Percentiles rank a stretch among this genome's conserved stretches.
Conservation (phyloP, 2,797 vertebrate species). For the Rhinichthys osculus region DNA sequence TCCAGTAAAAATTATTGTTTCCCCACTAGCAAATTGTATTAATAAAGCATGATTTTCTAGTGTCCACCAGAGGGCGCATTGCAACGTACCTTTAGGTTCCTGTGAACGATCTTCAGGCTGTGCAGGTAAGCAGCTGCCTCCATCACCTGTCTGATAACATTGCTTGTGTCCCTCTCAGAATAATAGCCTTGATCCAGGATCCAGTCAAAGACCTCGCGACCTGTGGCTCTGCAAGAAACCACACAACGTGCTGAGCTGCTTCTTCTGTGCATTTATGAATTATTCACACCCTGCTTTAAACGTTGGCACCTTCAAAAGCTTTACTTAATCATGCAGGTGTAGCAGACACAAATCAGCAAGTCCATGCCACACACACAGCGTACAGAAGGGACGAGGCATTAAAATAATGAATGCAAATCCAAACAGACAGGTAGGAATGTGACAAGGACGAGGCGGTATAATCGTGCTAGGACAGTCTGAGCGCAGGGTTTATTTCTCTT, state of each 20-base stretch:
- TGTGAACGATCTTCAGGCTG: slow-evolving; percentile 94
- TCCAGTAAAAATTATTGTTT: not conserved
- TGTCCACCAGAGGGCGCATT: slow-evolving; percentile 67
- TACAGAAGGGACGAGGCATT: slow-evolving; percentile 26
- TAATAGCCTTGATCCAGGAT: slow-evolving; percentile 99
- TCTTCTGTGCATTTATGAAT: slow-evolving; percentile 27
- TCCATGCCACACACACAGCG: slow-evolving; percentile 5
- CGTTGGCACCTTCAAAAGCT: slow-evolving; percentile 23
- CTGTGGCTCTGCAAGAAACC: slow-evolving; percentile 85
- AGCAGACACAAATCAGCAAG: not conserved
- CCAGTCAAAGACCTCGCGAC: slow-evolving; percentile 98
- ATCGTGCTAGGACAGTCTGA: slow-evolving; percentile 17
- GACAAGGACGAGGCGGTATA: slow-evolving; percentile 1
- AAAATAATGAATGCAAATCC: slow-evolving; percentile 53
- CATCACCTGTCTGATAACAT: slow-evolving; percentile 96
- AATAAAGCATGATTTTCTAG: not conserved
- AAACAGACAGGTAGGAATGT: slow-evolving; percentile 34
- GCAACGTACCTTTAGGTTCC: slow-evolving; percentile 91
- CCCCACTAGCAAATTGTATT: not conserved
- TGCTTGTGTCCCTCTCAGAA: slow-evolving; percentile 97
- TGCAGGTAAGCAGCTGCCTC: slow-evolving; percentile 97
- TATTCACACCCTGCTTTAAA: slow-evolving; percentile 23
- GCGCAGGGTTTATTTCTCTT: slow-evolving; percentile 37
- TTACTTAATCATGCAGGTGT: slow-evolving; percentile 28
- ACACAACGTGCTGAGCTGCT: not conserved